Conservation (phyloP, 2,113 vertebrate genomes). For the Alouatta palliata region DNA sequence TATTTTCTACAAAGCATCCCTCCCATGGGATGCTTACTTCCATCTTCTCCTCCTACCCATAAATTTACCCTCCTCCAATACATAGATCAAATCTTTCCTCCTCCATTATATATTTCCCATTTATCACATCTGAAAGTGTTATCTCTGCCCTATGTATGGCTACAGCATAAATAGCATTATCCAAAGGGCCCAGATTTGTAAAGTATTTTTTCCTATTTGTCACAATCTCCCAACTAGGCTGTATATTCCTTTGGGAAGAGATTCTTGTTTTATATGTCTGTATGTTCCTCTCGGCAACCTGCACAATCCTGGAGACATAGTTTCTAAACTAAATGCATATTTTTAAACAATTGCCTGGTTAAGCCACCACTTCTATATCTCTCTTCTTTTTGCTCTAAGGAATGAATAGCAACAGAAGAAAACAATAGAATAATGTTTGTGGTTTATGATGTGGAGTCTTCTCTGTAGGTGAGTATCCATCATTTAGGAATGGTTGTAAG, state of each 20-base stretch:
- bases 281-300: constrained; percentile 18
- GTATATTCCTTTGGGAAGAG: neutral
- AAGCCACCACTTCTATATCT: neutral
- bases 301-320: neutral
- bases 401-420: neutral
- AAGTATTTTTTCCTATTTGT: neutral
- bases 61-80: neutral
- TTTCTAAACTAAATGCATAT: neutral
- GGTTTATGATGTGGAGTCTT: neutral
- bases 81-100: neutral
- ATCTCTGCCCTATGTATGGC: neutral
- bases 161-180: neutral
- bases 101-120: neutral
- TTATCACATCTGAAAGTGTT: neutral
- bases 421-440: neutral
- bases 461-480: neutral
- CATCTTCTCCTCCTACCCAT: neutral
- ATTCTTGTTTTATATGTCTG: neutral
- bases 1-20: neutral
- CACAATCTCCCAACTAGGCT: neutral
- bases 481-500: neutral
- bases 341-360: neutral
- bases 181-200: neutral
- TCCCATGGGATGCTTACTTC: neutral
- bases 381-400: neutral